Percentiles rank a stretch among this genome's conserved stretches.
phyloP scores from a whole-genome alignment of 2,888 invertebrate genomes.

The Dermolepida albohirtum region DNA sequence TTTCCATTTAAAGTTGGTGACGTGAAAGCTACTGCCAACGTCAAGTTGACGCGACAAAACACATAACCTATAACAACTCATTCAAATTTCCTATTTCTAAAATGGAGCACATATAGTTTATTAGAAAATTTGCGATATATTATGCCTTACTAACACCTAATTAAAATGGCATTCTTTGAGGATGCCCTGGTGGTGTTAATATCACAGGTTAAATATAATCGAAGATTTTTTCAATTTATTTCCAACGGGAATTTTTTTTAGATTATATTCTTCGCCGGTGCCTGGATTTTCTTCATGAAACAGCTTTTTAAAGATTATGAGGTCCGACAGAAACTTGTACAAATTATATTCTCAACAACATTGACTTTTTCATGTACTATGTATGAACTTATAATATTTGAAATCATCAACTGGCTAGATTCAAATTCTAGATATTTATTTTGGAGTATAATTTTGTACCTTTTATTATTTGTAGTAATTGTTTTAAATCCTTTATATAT shows the following conservation, averaged over 20 bases:
- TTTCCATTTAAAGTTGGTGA: no score
- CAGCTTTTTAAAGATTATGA: constrained; percentile 98
- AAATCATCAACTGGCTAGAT: constrained; percentile 94
- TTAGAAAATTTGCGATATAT: background rate
- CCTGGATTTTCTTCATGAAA: constrained; percentile 98
- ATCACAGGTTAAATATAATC: constrained; percentile 64
- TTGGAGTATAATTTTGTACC: constrained; percentile 94
- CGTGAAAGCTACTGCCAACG: background rate
- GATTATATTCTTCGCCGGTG: constrained; percentile 94
- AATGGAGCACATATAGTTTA: constrained; percentile 5
- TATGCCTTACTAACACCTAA: background rate
- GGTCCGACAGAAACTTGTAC: constrained; percentile 93
- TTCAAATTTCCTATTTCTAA: background rate
- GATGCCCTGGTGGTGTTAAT: constrained; percentile 86
- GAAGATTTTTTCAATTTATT: background rate
- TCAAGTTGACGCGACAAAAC: constrained; percentile 10
- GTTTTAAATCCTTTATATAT: constrained; percentile 97
- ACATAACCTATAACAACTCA: constrained; percentile 22
- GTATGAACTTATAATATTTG: constrained; percentile 99
- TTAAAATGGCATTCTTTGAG: constrained; percentile 82
- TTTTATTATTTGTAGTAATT: constrained; percentile 93
- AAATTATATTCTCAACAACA: constrained; percentile 95
- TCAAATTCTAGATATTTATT: constrained; percentile 92
- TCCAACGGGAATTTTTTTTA: constrained; percentile 62
- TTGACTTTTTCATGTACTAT: constrained; percentile 97